Percentiles rank a stretch among this genome's conserved stretches.
phyloP scores from a whole-genome alignment of 2,888 invertebrate species.

The Scaptomyza polygonia region DNA sequence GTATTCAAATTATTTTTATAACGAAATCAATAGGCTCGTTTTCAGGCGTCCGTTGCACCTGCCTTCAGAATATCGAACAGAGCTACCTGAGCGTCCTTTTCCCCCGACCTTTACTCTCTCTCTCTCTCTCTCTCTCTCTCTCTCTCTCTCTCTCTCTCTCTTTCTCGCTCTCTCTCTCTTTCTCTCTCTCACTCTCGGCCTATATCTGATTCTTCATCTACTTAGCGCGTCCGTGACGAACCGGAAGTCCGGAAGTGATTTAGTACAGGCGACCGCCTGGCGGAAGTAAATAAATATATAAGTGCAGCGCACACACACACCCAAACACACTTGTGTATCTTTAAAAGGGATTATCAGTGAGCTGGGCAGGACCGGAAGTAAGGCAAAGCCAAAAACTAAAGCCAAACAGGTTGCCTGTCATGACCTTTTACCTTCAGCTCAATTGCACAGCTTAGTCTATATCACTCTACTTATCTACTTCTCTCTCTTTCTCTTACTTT shows the following conservation, averaged over 20 bases:
- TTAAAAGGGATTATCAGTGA: slow-evolving; percentile 73
- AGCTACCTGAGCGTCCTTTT: slow-evolving; percentile 52
- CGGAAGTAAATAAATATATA: slow-evolving; percentile 73
- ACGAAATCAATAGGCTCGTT: slow-evolving; percentile 60
- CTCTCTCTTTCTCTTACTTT: slow-evolving; percentile 1
- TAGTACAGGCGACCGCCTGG: slow-evolving; percentile 63
- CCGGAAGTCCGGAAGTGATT: slow-evolving; percentile 83
- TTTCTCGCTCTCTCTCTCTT: too few species aligned
- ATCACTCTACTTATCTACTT: slow-evolving; percentile 8
- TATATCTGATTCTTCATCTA: slow-evolving; percentile 12
- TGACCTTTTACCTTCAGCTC: slow-evolving; percentile 74
- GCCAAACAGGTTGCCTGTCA: slow-evolving; percentile 64
- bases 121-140: neutral
- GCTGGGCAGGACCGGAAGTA: slow-evolving; percentile 54
- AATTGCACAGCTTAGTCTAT: slow-evolving; percentile 11
- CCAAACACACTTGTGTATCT: slow-evolving; percentile 19
- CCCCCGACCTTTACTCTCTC: neutral
- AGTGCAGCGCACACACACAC: slow-evolving; percentile 42
- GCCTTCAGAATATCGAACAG: slow-evolving; percentile 12
- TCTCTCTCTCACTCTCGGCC: neutral
- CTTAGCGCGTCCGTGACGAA: slow-evolving; percentile 56
- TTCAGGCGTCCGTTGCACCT: slow-evolving; percentile 47
- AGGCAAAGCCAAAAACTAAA: slow-evolving; percentile 46
- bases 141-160: neutral
- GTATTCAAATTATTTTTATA: slow-evolving; percentile 74